Base-by-base conservation (phyloP, 2,113 vertebrate species). In the Ondatra zibethicus region DNA sequence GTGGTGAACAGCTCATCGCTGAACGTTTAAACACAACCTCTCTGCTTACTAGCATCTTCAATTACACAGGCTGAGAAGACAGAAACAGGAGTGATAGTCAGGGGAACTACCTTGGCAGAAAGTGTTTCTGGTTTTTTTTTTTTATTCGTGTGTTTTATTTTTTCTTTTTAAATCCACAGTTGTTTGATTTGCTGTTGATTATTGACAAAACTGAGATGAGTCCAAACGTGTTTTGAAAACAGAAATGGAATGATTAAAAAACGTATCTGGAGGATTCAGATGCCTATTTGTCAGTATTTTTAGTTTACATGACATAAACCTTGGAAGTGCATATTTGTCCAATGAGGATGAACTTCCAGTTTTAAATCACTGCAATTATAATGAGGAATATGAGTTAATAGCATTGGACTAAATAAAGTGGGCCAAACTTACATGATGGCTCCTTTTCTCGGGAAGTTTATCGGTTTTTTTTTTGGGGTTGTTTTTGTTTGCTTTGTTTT, bases 1-100 rank as follows among this genome's bases (percentile, higher is more conserved):
- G n/a, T 19, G 91, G 91, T 85, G 88, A 87, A 94, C 66, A 89
- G 23, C 85, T 78, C 45, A 68, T 55, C 77, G 72, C 12, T 70
- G 78, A 95, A 97, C 96, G 96, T 96, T 97, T 96, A 87, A 97
- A 84, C 78, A 61, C 5, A 3, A 8, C 68, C 76, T 45, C 7
- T 93, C 93, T 72, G 82, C 45, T 82, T 84, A 75, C 68, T 81
- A 55, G 17, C 31, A 31, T 95, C 72, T 78, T 87, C 80, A 45
- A 45, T 29, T 78, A 55, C 36, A 25, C n/a, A 82, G 1, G 0
- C 61, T 76, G 84, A 77, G 76, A 97, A 75, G 17, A 96, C 94
- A 87, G 58, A 72, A 70, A 72, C 70, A 50, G 87, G 70, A 92
- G 61, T 72, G 76, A 66, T 25, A 0, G 70, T 29, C 82, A 14